A percentile compares a stretch with the other conserved stretches of the same genome.
phyloP scores from a whole-genome alignment of 2,888 invertebrate genomes.

The Patella ulyssiponensis region DNA sequence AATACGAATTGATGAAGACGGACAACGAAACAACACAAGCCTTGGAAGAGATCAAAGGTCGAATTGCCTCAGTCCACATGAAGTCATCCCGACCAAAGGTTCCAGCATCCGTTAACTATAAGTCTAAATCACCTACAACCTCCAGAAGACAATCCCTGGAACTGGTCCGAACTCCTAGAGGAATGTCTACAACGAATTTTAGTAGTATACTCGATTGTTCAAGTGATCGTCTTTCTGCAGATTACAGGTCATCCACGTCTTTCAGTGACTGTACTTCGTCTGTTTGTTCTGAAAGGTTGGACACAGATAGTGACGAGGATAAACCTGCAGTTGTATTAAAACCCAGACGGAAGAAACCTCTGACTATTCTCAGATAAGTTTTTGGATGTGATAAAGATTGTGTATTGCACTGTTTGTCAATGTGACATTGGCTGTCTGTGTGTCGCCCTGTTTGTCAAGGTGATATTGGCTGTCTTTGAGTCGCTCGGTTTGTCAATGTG shows the following conservation, averaged over 20 bases:
- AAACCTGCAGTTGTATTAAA: too few relatives aligned
- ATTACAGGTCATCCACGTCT: not conserved
- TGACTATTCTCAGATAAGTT: too few relatives aligned
- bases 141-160: not conserved
- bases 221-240: not conserved
- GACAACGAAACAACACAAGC: conserved; percentile 32
- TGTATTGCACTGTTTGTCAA: too few relatives aligned
- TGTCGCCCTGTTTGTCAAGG: too few relatives aligned
- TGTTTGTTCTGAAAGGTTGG: not conserved
- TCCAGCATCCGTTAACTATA: not conserved
- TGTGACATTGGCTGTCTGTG: too few relatives aligned
- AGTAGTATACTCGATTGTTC: not conserved
- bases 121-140: not conserved
- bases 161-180: not conserved
- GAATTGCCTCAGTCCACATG: not conserved
- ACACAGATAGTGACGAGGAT: too few relatives aligned
- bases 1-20: conserved; percentile 24
- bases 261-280: not conserved
- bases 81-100: not conserved
- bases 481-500: too few relatives aligned
- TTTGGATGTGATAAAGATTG: too few relatives aligned
- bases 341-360: too few relatives aligned
- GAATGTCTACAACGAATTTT: not conserved
- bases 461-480: too few relatives aligned
- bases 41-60: conserved; percentile 21